Base-by-base conservation (phyloP, 2,797 vertebrate species). In the Myoxocephalus aenaeus region DNA sequence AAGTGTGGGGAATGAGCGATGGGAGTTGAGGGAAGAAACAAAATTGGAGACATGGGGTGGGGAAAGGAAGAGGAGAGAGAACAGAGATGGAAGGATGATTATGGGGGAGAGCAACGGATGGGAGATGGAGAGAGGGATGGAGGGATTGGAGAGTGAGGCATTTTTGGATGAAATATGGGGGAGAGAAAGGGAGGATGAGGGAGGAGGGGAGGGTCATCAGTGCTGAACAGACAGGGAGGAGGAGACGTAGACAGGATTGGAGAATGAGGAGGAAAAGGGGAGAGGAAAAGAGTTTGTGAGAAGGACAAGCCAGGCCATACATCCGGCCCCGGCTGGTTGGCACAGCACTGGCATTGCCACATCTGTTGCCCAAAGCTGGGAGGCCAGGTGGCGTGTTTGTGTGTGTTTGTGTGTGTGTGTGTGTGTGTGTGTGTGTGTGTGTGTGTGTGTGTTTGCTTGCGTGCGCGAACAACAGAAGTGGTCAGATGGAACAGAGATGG, bases 341-440 rank as follows among this genome's bases (percentile, higher is more conserved):
- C 95, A 95, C 91, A 82, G 90, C 85, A 46, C 90, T 89, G 90
- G 90, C 90, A 93, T 86, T 90, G 91, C 94, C 95, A 95, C 95
- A 96, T 95, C 95, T 96, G 95, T 94, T 95, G 95, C 94, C 93
- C 93, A 95, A 95, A 95, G 94, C 95, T 95, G 94, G 90, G 92
- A 93, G 93, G 92, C 92, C 95, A 95, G 95, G 95, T 95, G 95
- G 95, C 65, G 89, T 87, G 86, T 87, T 89, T 92, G 80, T 82
- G 71, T 82, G 75, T 57, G 18, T 71, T 54, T 17, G 51, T 80
- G 70, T 73, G 18, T 74, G 61, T 58, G 42, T 75, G 70, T 68
- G 27, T 68, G 46, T 44, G 62, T 70, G 38, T 69, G 25, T 80
- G 69, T 70, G 67, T 81, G 32, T 83, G 51, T 81, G 29, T 68